phyloP scores from a whole-genome alignment of 2,888 invertebrate species.

The Callinectes sapidus region DNA sequence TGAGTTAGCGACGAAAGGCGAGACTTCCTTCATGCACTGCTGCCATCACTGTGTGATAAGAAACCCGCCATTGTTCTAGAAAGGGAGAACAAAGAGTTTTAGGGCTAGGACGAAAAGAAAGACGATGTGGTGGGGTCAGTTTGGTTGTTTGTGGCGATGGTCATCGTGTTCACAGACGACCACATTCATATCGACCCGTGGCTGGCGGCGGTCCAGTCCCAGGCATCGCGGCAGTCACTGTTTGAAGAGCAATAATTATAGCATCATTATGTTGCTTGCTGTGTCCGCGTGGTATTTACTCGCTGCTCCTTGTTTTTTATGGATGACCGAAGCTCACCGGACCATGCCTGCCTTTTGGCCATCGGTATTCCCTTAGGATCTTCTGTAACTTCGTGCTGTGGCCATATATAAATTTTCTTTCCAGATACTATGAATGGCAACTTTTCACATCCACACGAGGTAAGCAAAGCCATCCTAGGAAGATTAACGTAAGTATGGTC shows the following conservation, averaged over 20 bases:
- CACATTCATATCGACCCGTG: not conserved
- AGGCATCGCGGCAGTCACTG: conserved; percentile 26
- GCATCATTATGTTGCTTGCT: conserved; percentile 45
- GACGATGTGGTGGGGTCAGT: conserved; percentile 7
- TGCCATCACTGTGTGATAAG: not conserved
- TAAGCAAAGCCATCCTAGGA: not conserved
- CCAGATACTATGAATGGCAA: not conserved
- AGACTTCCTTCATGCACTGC: not conserved
- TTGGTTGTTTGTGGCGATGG: conserved; percentile 11
- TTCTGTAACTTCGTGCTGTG: not conserved
- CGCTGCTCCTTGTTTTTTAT: conserved; percentile 39
- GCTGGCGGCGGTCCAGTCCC: conserved; percentile 17
- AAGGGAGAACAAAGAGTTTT: not conserved
- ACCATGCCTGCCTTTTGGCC: not conserved
- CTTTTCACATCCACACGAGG: not conserved
- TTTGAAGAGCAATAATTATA: conserved; percentile 49
- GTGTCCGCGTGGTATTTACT: conserved; percentile 42
- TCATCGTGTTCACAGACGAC: conserved; percentile 18
- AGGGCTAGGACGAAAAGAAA: not conserved
- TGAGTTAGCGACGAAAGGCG: not conserved
- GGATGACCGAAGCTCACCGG: conserved; percentile 20
- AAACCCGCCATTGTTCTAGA: not conserved
- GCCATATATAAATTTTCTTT: not conserved
- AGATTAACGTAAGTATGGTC: not conserved
- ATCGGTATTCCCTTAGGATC: not conserved